Evolutionary conservation across 2,797 vertebrate species (phyloP), one percentile per base, ranked within the genome.

Genomic region (Microhierax caerulescens): DNA sequence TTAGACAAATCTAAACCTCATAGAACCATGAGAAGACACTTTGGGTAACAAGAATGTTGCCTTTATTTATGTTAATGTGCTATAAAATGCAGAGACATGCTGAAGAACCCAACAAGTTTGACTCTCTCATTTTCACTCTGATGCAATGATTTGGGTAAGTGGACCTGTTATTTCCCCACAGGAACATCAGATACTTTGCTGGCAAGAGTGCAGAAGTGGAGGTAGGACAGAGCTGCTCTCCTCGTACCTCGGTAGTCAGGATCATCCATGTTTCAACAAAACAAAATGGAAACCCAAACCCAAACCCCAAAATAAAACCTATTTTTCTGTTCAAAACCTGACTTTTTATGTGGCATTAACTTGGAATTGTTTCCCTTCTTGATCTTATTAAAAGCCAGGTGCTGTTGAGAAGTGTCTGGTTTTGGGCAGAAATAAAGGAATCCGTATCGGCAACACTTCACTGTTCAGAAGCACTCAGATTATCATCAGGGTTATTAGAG

Each of bases 31-130:
- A 93, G 48, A 88, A 59, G 48, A 90, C 70, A 93, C 80, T 84
- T 73, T 1, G 5, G 41, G 74, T 86, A 96, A 94, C 73, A 96
- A 92, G 95, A 96, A 15, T 10, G 56, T 60, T 88, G 56, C 25
- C 64, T 93, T 96, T 90, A 94, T 92, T 94, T 95, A 91, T 86
- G 84, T 63, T 95, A 95, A 95, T 67, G 23, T 65, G 47, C 73
- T 85, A 70, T 41, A 86, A 95, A 96, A 92, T 84, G 75, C 80
- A 94, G 64, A 95, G 75, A 86, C 65, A 60, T 57, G 68, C 41
- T 89, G 68, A 96, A 96, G 69, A 97, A 84, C 24, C 37, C 50
- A 85, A 63, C 21, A 84, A 86, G 69, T 94, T 75, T 73, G 59
- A 82, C 32, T 84, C 65, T 86, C 25, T 80, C 70, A 82, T 83